A percentile compares a stretch with the other conserved stretches of the same genome.
These are phyloP conservation scores for Drosophila affinis DNA, from an alignment of 2,888 invertebrate genomes.

Conservation along the genomic window DNA sequence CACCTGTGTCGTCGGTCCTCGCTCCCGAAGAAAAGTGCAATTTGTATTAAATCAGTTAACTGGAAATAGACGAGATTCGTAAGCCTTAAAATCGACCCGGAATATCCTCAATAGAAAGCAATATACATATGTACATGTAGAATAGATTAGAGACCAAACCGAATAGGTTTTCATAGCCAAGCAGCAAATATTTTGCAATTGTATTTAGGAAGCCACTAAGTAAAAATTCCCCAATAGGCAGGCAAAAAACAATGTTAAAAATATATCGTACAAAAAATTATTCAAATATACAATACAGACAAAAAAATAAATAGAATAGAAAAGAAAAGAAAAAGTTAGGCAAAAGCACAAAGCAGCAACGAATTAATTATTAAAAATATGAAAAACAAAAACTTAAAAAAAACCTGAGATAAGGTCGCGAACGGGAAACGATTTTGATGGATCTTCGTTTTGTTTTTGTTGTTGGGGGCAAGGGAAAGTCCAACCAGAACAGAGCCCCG, in stretches of 20 bases:
- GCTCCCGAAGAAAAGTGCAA: slow-evolving; percentile 50
- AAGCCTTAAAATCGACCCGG: slow-evolving; percentile 59
- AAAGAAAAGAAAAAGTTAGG: slow-evolving; percentile 30
- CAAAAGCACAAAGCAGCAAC: slow-evolving; percentile 49
- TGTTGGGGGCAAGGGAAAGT: slow-evolving; percentile 36
- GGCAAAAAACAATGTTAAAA: slow-evolving; percentile 28
- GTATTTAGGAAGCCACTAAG: slow-evolving; percentile 73
- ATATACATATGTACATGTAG: slow-evolving; percentile 27
- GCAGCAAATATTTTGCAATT: slow-evolving; percentile 70
- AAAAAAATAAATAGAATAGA: background rate
- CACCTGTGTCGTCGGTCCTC: slow-evolving; percentile 26
- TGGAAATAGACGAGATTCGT: slow-evolving; percentile 28
- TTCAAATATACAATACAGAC: slow-evolving; percentile 6
- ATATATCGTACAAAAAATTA: slow-evolving; percentile 29
- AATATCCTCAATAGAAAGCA: slow-evolving; percentile 58
- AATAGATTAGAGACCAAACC: slow-evolving; percentile 27
- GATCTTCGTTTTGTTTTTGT: slow-evolving; percentile 17
- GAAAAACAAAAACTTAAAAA: slow-evolving; percentile 26
- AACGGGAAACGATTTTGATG: slow-evolving; percentile 20
- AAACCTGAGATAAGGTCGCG: slow-evolving; percentile 47
- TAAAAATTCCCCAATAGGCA: slow-evolving; percentile 45
- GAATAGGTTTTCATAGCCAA: slow-evolving; percentile 44
- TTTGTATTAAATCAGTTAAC: slow-evolving; percentile 35
- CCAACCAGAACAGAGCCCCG: background rate
- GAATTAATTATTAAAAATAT: slow-evolving; percentile 71